phyloP scores from a whole-genome alignment of 2,113 vertebrate genomes.

The Psittacula cyanocephala region DNA sequence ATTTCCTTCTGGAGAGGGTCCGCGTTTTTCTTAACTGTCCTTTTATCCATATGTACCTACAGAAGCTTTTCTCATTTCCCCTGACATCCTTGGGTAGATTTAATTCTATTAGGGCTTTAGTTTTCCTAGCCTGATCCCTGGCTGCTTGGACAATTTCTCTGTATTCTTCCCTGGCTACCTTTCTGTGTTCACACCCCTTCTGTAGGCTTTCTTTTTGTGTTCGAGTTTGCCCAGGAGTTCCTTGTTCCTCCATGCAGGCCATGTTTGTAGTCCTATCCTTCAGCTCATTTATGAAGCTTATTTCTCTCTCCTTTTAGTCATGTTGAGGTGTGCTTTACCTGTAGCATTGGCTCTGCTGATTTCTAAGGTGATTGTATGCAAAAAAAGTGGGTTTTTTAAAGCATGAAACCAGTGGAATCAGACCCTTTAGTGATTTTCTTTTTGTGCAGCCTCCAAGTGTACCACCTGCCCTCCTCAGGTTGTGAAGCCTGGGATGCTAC shows the following conservation, averaged over 20 bases:
- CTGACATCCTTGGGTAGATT: background rate
- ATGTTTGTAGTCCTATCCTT: background rate
- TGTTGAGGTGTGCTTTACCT: background rate
- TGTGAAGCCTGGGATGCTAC: background rate
- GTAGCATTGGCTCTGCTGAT: fast-evolving
- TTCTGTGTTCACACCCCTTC: background rate
- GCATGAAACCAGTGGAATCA: background rate
- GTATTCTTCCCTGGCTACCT: background rate
- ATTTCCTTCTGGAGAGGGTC: background rate
- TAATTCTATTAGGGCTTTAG: background rate
- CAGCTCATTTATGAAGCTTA: background rate
- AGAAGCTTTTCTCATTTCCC: background rate
- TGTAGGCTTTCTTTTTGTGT: background rate
- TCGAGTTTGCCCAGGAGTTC: background rate
- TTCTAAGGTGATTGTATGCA: background rate
- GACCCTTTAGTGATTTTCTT: background rate
- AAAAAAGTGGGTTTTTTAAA: background rate
- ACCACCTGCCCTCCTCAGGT: background rate
- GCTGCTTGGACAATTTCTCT: background rate
- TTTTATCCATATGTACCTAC: background rate
- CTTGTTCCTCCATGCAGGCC: background rate
- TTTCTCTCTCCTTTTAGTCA: background rate
- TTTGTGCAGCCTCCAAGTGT: background rate
- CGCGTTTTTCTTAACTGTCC: background rate
- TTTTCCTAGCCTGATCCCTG: background rate